phyloP scores from a whole-genome alignment of 2,888 invertebrate genomes.

The Nemotelus nigrinus region DNA sequence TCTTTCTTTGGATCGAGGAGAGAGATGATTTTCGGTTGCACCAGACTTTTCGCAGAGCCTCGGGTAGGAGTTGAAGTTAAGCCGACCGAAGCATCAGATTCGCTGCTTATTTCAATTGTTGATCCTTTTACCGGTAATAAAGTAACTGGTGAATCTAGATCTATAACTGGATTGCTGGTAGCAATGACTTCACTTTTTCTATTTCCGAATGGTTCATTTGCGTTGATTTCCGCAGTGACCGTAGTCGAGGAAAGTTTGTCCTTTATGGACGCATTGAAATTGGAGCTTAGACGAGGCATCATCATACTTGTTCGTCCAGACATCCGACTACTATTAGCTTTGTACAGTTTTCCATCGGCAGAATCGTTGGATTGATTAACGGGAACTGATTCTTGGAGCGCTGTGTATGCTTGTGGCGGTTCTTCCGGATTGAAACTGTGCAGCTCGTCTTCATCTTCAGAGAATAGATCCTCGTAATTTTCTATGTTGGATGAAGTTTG shows the following conservation, averaged over 20 bases:
- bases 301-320: not conserved
- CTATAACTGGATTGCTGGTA: not conserved
- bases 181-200: not conserved
- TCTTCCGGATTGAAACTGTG: constrained; percentile 31
- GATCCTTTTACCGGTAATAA: not conserved
- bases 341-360: not conserved
- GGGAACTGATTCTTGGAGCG: not conserved
- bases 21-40: constrained; percentile 53
- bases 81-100: constrained; percentile 7
- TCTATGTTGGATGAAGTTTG: not conserved
- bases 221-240: not conserved
- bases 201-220: not conserved
- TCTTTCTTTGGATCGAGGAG: constrained; percentile 46
- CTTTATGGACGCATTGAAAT: constrained; percentile 30
- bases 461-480: not conserved
- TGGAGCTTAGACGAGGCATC: not conserved
- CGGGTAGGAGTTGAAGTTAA: not conserved
- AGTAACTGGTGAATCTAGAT: not conserved
- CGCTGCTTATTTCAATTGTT: constrained; percentile 35
- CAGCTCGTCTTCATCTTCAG: constrained; percentile 36
- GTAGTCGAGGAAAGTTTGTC: constrained; percentile 29
- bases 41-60: constrained; percentile 49
- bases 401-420: not conserved
- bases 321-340: not conserved
- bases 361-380: not conserved